Evolutionary conservation across 2,797 vertebrate species (phyloP).

Genomic region (Nannoperca obscura): DNA sequence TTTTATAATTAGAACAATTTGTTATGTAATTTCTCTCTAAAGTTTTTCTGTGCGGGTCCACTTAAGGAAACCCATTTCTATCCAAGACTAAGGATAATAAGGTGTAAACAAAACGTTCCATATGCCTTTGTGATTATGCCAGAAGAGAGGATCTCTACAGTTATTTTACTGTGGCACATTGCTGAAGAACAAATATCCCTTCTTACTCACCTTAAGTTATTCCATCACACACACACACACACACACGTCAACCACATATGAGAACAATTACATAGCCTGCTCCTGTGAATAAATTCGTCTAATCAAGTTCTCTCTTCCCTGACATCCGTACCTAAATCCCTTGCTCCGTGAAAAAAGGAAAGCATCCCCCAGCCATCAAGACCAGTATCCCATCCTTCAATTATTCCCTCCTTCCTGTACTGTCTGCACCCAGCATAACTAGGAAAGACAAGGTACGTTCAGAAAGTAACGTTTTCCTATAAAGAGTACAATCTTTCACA

Average conservation of each 20-base stretch:
- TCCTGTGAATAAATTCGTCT: conserved; percentile 76
- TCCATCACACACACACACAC: conserved; percentile 38
- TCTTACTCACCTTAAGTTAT: conserved; percentile 35
- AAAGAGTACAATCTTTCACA: background rate
- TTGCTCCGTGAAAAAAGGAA: conserved; percentile 45
- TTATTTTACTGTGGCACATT: background rate
- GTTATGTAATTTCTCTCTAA: background rate
- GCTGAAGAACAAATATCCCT: conserved; percentile 31
- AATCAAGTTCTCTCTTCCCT: conserved; percentile 72
- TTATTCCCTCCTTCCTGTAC: conserved; percentile 52
- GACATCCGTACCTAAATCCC: conserved; percentile 73
- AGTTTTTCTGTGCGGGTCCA: too few species aligned
- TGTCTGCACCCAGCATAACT: conserved; percentile 9
- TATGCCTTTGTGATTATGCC: background rate
- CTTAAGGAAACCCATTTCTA: background rate
- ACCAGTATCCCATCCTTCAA: conserved; percentile 27
- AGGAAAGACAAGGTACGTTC: background rate
- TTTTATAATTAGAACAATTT: background rate
- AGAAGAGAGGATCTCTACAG: background rate
- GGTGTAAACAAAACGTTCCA: background rate
- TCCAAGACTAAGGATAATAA: background rate
- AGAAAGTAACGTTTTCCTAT: background rate
- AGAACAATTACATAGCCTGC: conserved; percentile 71
- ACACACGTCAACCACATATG: conserved; percentile 62
- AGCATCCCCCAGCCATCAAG: conserved; percentile 34